Evolutionary conservation across 1,140 invertebrate species (phyloP).

Genomic region (Cotesia chilonis): DNA sequence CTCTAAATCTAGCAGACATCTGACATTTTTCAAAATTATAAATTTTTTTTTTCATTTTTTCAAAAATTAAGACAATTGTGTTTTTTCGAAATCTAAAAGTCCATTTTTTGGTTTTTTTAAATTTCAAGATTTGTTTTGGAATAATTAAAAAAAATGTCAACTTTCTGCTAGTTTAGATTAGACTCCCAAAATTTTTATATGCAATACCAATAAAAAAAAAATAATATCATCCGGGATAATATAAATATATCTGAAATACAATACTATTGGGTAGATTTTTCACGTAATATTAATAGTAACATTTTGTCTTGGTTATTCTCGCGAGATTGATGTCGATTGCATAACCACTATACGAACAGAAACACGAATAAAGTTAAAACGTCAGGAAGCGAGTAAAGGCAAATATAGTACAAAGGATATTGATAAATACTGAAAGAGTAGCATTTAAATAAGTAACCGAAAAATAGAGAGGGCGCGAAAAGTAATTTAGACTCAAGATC

Average conservation of each 20-base stretch:
- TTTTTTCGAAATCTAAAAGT: too few relatives aligned
- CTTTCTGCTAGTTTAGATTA: too few relatives aligned
- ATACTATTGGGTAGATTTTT: conserved; percentile 35
- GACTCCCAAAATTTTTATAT: too few relatives aligned
- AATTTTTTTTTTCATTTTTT: too few relatives aligned
- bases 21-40: too few relatives aligned
- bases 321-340: conserved; percentile 63
- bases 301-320: conserved; percentile 58
- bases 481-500: neutral
- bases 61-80: too few relatives aligned
- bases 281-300: conserved; percentile 43
- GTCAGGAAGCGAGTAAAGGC: neutral
- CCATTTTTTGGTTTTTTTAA: too few relatives aligned
- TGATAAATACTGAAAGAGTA: conserved; percentile 10
- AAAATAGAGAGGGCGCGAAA: conserved; percentile 29
- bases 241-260: neutral
- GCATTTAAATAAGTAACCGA: conserved; percentile 26
- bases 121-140: too few relatives aligned
- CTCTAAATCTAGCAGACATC: too few relatives aligned
- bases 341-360: conserved; percentile 50
- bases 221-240: neutral
- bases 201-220: too few relatives aligned
- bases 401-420: conserved; percentile 22
- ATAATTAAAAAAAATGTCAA: too few relatives aligned
- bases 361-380: conserved; percentile 9